Base-by-base conservation (phyloP, 1,140 invertebrate species). In the Planococcus citri region DNA sequence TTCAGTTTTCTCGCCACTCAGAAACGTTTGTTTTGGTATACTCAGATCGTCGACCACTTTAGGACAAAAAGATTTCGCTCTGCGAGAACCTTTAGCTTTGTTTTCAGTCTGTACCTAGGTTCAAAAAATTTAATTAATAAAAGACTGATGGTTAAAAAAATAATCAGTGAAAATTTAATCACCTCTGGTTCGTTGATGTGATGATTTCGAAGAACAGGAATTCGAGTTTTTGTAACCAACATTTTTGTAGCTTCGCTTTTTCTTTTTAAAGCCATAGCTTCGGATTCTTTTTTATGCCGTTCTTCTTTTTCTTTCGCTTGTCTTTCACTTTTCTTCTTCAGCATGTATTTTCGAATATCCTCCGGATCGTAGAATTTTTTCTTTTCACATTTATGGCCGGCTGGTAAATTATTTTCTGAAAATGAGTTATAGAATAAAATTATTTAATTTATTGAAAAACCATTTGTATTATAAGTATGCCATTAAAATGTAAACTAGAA, bases 301-400 rank as follows among this genome's bases (percentile, higher is more conserved):
- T 64, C 60, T 64, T 64, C 60, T 25, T 25, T 64, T 64, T 64
- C 60, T 27, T 64, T 64, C 3, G 60, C 60, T 64, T 64, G 60
- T 12, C 60, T 24, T 64, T 64, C 60, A 25, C 20, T 25, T 27
- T 64, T 64, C 22, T 64, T 64, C 22, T 64, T 64, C 60, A 64
- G 10, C 60, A 64, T 64, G 17, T 64, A 64, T 64, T 64, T 64
- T 25, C 60, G 20, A 9, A 64, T 64, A 25, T 64, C 60, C 60
- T 24, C 20, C 3, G 60, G 60, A 64, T 64, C 60, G 25, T 64
- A 64, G 17, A 64, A 64, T 64, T 64, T 64, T 64, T 64, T 64
- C 25, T 64, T 64, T 9, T 64, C 60, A 25, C 60, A 64, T 64
- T 64, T 64, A 64, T 64, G 60, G 24, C 20, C 22, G 17, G 60